Evolutionary conservation across 2,797 vertebrate species (phyloP).

Genomic region (Echeneis naucrates): DNA sequence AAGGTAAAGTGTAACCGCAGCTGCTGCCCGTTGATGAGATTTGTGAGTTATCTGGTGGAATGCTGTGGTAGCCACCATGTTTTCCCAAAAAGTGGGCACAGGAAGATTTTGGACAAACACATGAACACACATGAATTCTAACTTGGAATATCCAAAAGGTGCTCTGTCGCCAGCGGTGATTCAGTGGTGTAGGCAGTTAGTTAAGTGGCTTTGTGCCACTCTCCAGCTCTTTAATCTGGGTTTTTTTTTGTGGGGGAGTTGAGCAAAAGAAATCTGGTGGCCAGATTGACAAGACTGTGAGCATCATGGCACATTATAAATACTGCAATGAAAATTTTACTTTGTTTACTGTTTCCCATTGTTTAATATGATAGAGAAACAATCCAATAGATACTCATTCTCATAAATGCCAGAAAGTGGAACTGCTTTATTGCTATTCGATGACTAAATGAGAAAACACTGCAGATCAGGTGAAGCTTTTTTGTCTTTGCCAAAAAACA

Average conservation of each 20-base stretch:
- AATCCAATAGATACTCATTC: constrained; percentile 1
- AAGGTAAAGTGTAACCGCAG: constrained; percentile 60
- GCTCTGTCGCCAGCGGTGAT: constrained; percentile 39
- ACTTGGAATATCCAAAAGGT: constrained; percentile 21
- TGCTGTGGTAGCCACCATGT: constrained; percentile 1
- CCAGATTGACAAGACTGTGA: constrained; percentile 58
- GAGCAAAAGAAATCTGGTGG: constrained; percentile 53
- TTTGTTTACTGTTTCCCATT: neutral
- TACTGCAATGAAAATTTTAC: constrained; percentile 6
- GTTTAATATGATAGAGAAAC: constrained; percentile 3
- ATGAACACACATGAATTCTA: constrained; percentile 35
- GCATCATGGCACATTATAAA: constrained; percentile 11
- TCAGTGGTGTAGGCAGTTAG: constrained; percentile 58
- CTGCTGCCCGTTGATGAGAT: constrained; percentile 16
- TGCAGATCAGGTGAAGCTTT: neutral
- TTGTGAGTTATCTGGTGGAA: constrained; percentile 31
- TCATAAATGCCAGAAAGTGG: neutral
- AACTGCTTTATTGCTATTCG: neutral
- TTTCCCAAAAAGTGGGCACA: neutral
- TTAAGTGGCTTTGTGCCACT: constrained; percentile 75
- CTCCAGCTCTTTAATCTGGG: constrained; percentile 71
- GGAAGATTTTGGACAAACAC: constrained; percentile 28
- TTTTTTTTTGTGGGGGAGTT: constrained; percentile 58
- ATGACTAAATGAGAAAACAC: neutral
- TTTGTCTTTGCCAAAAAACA: neutral